phyloP scores from a whole-genome alignment of 1,140 invertebrate genomes.

The Leptinotarsa texana region DNA sequence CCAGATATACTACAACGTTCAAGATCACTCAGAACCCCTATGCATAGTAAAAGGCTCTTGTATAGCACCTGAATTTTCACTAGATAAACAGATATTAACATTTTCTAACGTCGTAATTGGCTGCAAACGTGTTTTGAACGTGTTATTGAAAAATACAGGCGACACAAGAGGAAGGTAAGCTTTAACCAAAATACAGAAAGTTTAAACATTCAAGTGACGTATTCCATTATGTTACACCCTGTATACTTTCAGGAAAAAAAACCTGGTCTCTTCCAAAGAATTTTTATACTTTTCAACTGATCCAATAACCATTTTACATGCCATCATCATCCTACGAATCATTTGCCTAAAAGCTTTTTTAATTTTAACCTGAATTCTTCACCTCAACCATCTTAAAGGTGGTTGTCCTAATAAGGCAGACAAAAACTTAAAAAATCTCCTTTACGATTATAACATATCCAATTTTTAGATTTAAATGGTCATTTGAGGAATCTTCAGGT shows the following conservation, averaged over 20 bases:
- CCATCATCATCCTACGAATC: too few relatives aligned
- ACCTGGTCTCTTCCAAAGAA: too few relatives aligned
- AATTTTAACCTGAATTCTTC: too few relatives aligned
- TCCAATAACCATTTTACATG: too few relatives aligned
- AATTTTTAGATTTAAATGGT: slow-evolving; percentile 36
- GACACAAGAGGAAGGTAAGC: slow-evolving; percentile 53
- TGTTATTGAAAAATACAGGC: slow-evolving; percentile 55
- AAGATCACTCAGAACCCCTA: slow-evolving; percentile 47
- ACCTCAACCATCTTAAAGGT: too few relatives aligned
- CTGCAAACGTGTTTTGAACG: slow-evolving; percentile 39
- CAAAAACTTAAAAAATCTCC: not conserved
- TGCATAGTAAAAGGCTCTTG: slow-evolving; percentile 52
- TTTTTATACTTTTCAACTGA: too few relatives aligned
- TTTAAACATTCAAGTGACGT: too few relatives aligned
- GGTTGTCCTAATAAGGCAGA: not conserved
- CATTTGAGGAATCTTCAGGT: slow-evolving; percentile 9
- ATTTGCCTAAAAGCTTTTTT: too few relatives aligned
- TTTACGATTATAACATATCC: slow-evolving; percentile 12
- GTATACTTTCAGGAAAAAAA: too few relatives aligned
- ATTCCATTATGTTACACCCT: too few relatives aligned
- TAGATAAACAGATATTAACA: slow-evolving; percentile 49
- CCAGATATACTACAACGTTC: slow-evolving; percentile 46
- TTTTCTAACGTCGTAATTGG: slow-evolving; percentile 53
- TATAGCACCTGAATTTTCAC: slow-evolving; percentile 49
- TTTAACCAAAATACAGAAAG: too few relatives aligned